Evolutionary conservation across 2,797 vertebrate genomes (phyloP).

Genomic region (Myripristis murdjan): DNA sequence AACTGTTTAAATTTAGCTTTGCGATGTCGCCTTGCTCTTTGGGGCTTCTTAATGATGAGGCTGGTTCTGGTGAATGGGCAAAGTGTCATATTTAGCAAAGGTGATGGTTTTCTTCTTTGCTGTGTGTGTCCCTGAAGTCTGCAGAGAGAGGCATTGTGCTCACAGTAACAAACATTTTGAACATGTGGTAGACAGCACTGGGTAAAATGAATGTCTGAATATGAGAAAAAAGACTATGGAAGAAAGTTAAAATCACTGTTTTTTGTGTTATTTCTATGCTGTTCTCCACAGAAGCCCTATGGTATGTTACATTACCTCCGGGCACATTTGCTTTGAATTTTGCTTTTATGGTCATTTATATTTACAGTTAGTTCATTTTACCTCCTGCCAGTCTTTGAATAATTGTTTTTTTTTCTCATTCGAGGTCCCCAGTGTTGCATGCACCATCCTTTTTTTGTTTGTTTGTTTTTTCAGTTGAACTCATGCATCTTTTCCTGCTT

Average conservation of each 20-base stretch:
- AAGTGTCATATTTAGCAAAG: constrained; percentile 7
- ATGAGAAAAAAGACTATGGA: constrained; percentile 9
- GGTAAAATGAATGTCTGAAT: background rate
- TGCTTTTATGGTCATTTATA: background rate
- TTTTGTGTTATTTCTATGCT: constrained; percentile 6
- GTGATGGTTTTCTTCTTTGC: constrained; percentile 4
- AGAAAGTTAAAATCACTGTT: constrained; percentile 6
- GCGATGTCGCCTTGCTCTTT: background rate
- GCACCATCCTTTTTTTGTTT: no score
- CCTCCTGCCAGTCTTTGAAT: no score
- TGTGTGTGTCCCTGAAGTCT: background rate
- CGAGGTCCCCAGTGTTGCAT: no score
- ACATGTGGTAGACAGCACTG: background rate
- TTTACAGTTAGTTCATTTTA: no score
- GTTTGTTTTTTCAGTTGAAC: no score
- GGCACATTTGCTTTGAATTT: background rate
- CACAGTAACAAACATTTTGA: background rate
- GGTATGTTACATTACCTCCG: background rate
- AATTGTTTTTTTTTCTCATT: no score
- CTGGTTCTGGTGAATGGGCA: background rate
- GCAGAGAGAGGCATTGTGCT: background rate
- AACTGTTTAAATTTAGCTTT: background rate
- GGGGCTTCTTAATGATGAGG: constrained; percentile 4
- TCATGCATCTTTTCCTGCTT: no score
- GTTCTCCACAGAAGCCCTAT: background rate